These are phyloP conservation scores for Taenaris catops DNA, from an alignment of 2,888 invertebrate species.

Conservation along the genomic window DNA sequence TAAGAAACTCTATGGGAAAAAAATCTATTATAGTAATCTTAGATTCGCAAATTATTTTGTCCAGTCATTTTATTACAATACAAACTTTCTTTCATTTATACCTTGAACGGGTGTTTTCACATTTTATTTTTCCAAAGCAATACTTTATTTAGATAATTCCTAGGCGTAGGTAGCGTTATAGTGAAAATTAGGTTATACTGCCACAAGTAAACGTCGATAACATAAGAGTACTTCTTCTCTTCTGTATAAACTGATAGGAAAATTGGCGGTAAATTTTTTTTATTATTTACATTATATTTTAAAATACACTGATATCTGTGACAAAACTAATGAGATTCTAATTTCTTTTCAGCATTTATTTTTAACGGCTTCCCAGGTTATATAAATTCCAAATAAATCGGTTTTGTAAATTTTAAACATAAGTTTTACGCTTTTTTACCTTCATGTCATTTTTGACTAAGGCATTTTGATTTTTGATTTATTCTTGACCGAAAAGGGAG, in stretches of 20 bases:
- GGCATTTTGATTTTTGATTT: no score
- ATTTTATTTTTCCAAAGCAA: slow-evolving; percentile 73
- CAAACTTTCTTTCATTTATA: slow-evolving; percentile 66
- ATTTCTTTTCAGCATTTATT: slow-evolving; percentile 66
- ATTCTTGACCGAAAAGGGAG: no score
- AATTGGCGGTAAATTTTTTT: no score
- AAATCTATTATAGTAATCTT: slow-evolving; percentile 49
- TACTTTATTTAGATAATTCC: slow-evolving; percentile 51
- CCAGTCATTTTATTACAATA: slow-evolving; percentile 53
- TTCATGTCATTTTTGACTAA: no score
- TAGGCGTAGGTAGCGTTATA: slow-evolving; percentile 61
- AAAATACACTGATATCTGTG: slow-evolving; percentile 9
- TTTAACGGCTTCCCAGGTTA: slow-evolving; percentile 27
- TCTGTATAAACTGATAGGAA: no score
- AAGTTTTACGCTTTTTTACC: no score
- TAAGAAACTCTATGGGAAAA: slow-evolving; percentile 67
- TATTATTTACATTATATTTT: no score
- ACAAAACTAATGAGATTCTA: slow-evolving; percentile 46
- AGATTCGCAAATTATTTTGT: slow-evolving; percentile 32
- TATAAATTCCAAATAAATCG: no score
- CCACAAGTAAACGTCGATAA: slow-evolving; percentile 47
- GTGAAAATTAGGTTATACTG: slow-evolving; percentile 60
- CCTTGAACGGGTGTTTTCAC: slow-evolving; percentile 46
- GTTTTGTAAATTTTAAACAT: no score
- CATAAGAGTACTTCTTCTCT: no score